Conservation (phyloP, 2,113 vertebrate genomes). For the Engraulis encrasicolus region DNA sequence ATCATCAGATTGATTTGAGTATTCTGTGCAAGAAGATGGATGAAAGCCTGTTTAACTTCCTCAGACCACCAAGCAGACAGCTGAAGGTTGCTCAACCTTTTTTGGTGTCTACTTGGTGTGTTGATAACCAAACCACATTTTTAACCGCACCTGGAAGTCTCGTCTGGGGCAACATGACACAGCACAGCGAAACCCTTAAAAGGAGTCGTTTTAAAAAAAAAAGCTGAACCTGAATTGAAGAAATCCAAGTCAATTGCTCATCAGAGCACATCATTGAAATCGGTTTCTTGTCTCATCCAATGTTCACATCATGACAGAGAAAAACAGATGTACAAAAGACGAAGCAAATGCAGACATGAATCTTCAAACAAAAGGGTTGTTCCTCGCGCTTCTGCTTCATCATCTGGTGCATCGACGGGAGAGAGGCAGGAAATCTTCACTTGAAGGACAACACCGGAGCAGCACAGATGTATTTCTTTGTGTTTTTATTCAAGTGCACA, state of each 20-base stretch:
- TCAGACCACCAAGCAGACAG: not conserved
- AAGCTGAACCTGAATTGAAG: not conserved
- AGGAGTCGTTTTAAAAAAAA: not conserved
- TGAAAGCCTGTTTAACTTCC: not conserved
- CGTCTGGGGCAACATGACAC: not conserved
- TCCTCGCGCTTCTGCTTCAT: too few relatives aligned
- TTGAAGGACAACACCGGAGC: too few relatives aligned
- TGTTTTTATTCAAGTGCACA: too few relatives aligned
- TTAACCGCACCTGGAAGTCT: not conserved
- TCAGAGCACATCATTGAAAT: not conserved
- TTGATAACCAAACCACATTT: not conserved
- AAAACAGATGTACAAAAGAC: too few relatives aligned
- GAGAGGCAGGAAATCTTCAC: too few relatives aligned
- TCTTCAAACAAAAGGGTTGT: too few relatives aligned
- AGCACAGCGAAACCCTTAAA: not conserved
- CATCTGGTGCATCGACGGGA: too few relatives aligned
- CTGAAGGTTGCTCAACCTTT: not conserved
- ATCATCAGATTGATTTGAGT: not conserved
- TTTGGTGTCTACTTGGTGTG: too few relatives aligned
- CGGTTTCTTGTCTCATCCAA: not conserved
- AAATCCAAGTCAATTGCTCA: not conserved
- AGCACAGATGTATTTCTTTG: too few relatives aligned
- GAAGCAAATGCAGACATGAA: too few relatives aligned
- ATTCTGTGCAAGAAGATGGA: not conserved
- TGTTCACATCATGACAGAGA: not conserved